phyloP scores from a whole-genome alignment of 2,113 vertebrate genomes.

The Aleadryas rufinucha region DNA sequence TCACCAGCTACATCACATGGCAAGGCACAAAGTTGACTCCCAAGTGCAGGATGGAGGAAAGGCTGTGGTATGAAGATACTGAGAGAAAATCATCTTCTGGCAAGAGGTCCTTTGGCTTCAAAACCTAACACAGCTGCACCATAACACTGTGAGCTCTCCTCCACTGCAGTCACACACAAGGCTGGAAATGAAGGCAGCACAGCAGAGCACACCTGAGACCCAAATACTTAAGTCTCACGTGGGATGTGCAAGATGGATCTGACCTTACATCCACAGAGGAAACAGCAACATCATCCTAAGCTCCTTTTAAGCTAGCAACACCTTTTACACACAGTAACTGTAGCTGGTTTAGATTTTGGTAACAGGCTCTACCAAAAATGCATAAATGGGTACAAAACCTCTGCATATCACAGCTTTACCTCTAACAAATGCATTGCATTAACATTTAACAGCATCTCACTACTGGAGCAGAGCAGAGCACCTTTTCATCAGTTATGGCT shows the following conservation, averaged over 20 bases:
- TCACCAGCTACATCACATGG: neutral
- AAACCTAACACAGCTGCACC: neutral
- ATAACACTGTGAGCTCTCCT: neutral
- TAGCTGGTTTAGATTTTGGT: neutral
- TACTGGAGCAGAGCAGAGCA: neutral
- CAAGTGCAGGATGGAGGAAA: neutral
- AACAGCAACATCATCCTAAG: neutral
- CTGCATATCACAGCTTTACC: neutral
- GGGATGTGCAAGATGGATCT: neutral
- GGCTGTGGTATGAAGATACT: neutral
- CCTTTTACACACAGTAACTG: neutral
- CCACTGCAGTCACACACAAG: neutral
- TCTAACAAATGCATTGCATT: neutral
- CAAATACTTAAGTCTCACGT: neutral
- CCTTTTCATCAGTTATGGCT: neutral
- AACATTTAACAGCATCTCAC: neutral
- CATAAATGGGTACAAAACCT: neutral
- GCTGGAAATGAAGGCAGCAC: neutral
- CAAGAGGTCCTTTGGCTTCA: neutral
- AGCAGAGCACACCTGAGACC: neutral
- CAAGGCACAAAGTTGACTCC: neutral
- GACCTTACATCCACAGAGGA: neutral
- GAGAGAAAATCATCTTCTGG: neutral
- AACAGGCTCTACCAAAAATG: neutral
- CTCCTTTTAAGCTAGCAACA: neutral